These are phyloP conservation scores for Tachina grossa DNA, from an alignment of 2,888 invertebrate genomes.

Conservation along the genomic window DNA sequence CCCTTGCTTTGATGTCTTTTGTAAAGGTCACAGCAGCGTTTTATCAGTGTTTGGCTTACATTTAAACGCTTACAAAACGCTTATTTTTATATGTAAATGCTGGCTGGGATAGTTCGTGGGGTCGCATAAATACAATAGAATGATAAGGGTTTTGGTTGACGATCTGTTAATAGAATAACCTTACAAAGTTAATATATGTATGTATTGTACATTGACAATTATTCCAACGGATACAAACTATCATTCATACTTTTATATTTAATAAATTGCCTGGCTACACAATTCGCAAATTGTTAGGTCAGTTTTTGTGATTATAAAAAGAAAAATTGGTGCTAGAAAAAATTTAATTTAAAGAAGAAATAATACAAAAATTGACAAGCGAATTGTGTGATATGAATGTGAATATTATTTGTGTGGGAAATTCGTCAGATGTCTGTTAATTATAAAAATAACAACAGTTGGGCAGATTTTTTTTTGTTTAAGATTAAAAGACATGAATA, in stretches of 20 bases:
- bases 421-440: conserved; percentile 63
- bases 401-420: conserved; percentile 67
- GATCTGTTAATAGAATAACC: conserved; percentile 28
- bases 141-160: conserved; percentile 9
- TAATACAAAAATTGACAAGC: conserved; percentile 46
- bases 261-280: conserved; percentile 37
- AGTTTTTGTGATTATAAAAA: conserved; percentile 19
- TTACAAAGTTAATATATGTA: conserved; percentile 9
- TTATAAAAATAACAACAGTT: conserved; percentile 43
- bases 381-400: conserved; percentile 55
- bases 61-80: too few relatives aligned
- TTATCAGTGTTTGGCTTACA: too few relatives aligned
- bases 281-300: conserved; percentile 54
- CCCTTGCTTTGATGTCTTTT: too few relatives aligned
- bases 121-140: conserved; percentile 18
- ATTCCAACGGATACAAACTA: conserved; percentile 3
- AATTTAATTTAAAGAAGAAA: not conserved
- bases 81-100: too few relatives aligned
- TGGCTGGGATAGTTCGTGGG: conserved; percentile 32
- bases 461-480: not conserved
- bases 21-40: too few relatives aligned
- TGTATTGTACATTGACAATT: conserved; percentile 32
- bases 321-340: not conserved
- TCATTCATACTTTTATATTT: not conserved
- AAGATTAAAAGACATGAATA: not conserved